These are phyloP conservation scores for Hyperoplus lanceolatus DNA, from an alignment of 2,797 vertebrate genomes.

Conservation along the genomic window DNA sequence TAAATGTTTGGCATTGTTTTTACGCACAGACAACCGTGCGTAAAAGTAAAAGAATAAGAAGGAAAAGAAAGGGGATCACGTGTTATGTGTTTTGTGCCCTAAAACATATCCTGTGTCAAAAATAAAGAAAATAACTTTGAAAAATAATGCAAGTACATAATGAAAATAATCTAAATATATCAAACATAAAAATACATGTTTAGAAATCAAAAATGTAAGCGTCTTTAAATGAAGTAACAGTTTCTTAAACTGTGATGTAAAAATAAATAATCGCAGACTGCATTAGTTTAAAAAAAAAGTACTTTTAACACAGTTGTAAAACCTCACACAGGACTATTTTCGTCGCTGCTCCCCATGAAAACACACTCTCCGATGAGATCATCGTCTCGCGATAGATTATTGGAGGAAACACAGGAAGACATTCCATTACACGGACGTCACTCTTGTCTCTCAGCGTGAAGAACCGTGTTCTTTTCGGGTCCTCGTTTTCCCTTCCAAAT, in stretches of 20 bases:
- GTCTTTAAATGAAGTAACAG: no score
- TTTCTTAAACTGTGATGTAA: no score
- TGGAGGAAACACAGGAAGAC: constrained; percentile 2
- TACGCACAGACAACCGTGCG: neutral
- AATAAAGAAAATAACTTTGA: no score
- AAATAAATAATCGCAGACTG: no score
- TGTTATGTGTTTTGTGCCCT: neutral
- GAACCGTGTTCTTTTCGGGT: neutral
- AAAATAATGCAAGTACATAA: no score
- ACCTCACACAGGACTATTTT: neutral
- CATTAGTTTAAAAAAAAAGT: neutral
- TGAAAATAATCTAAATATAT: no score
- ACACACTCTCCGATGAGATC: constrained; percentile 27
- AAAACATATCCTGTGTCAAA: no score
- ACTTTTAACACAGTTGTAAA: neutral
- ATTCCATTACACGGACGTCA: neutral
- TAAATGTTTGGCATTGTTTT: neutral
- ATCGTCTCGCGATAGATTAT: constrained; percentile 15
- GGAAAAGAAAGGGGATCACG: fast-evolving
- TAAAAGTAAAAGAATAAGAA: neutral
- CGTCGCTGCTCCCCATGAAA: constrained; percentile 69
- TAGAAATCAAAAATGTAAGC: no score
- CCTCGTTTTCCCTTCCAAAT: neutral
- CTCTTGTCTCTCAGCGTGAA: neutral
- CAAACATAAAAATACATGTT: no score